Base-by-base conservation (phyloP, 2,888 invertebrate species). In the Entomobrya multifasciata region DNA sequence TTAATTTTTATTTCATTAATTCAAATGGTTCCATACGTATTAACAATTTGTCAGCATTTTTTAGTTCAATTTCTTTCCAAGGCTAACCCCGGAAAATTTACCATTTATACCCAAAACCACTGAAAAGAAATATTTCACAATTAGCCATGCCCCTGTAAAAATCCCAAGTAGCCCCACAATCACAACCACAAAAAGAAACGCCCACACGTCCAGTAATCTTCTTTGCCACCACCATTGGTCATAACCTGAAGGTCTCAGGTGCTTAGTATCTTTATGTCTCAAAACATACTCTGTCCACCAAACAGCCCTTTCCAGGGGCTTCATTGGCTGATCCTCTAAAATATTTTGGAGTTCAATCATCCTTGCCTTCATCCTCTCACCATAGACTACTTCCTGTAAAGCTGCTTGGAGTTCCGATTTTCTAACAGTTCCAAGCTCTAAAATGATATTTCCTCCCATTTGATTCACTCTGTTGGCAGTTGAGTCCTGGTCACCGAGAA, bases 401-500 rank as follows among this genome's bases (percentile, higher is more conserved):
- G 89, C 80, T 1, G 57, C 41, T 44, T 65, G 22, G 4, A 89
- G 47, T 17, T 89, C 30, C 1, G 52, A n/a, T 6, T 3, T 6
- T 2, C 87, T 89, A 0, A 88, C 41, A 0, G 57, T 67, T 8
- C 57, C 22, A 41, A 89, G 30, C 60, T 89, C 89, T n/a, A 88
- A 47, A 6, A 13, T 20, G 6, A 89, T 30, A 11, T 77, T 77
- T 11, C 49, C 82, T 4, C 87, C 89, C 27, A 84, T 52, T n/a
- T 67, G 20, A 44, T 80, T 30, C 25, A 88, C 13, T 36, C 78
- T 52, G n/a, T 85, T 74, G 15, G 88, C 85, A 20, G 87, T 88
- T 1, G 52, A 70, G 70, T 89, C 89, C 49, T 89, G 89, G 47
- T 89, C 89, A n/a, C 65, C 76, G 47, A 88, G 44, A 13, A 88